Base-by-base conservation (phyloP, 2,888 invertebrate genomes). In the Drosophila anomalata region DNA sequence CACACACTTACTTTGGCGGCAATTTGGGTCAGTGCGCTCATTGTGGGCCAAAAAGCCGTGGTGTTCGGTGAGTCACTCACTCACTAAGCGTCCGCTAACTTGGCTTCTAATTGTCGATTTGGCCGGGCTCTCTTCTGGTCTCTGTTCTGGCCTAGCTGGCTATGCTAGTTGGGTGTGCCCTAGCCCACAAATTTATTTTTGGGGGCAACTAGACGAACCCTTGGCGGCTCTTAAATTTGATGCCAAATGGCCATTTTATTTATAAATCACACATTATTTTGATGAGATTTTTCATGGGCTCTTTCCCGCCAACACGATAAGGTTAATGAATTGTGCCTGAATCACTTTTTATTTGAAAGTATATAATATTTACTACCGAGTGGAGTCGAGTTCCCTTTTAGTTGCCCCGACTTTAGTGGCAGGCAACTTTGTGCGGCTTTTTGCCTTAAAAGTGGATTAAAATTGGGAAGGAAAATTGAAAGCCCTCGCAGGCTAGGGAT, bases 1-100 rank as follows among this genome's bases (percentile, higher is more conserved):
- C 26, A n/a, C 29, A 53, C 22, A 55, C 57, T 41, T 46, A 29
- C 29, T 29, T 26, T 9, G 31, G 55, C 61, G 51, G 54, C 60
- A 70, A 83, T 75, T 73, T 81, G 78, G 80, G 80, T 81, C 80
- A 83, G 66, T 65, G 59, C 46, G 47, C 54, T 53, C 58, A 48
- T 65, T 78, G 68, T 65, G 50, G 62, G 61, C 61, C 59, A 46
- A 46, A 55, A 14, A 52, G 47, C 54, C 56, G 29, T 50, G 72
- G 29, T 50, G 72, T 60, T 61, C 46, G 56, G 47, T 63, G 71
- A 63, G 51, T 68, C 62, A 62, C 42, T 78, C 72, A 77, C 63
- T 78, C 69, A 77, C 66, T 74, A 67, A 78, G 71, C 74, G 78
- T 39, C 53, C 60, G 50, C 61, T 75, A 81, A 75, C 77, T 80